Evolutionary conservation across 2,113 vertebrate species (phyloP).

Genomic region (Osmerus mordax): DNA sequence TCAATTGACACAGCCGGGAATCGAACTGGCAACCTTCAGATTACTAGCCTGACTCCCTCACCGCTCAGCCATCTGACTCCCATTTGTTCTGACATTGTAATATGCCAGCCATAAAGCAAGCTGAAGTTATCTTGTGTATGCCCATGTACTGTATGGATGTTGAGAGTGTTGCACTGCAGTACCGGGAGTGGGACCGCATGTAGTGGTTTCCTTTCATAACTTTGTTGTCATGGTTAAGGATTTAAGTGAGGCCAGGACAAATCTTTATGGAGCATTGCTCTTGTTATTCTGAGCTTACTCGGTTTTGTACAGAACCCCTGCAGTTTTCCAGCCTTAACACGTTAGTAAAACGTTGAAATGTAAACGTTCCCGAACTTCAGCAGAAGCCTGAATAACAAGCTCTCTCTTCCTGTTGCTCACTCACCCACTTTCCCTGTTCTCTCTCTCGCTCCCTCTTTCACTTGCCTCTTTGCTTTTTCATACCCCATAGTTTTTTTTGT

Average conservation of each 20-base stretch:
- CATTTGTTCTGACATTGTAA: too few relatives aligned
- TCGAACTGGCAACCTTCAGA: too few relatives aligned
- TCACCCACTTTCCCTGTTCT: neutral
- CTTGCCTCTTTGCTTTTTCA: constrained; percentile 20
- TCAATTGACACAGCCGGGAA: too few relatives aligned
- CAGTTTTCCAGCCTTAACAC: neutral
- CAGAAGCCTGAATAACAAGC: neutral
- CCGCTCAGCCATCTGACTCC: too few relatives aligned
- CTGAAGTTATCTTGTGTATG: neutral
- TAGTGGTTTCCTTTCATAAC: too few relatives aligned
- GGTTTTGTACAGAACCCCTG: neutral
- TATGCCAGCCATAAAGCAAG: neutral
- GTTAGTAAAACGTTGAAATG: neutral
- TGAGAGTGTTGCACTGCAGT: neutral
- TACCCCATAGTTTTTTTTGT: constrained; percentile 24
- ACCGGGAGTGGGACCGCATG: neutral
- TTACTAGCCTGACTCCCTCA: too few relatives aligned
- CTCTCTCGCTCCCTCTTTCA: neutral
- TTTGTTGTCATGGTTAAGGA: too few relatives aligned
- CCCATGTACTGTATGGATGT: neutral
- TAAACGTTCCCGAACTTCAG: neutral
- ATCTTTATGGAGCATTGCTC: too few relatives aligned
- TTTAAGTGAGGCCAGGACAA: too few relatives aligned
- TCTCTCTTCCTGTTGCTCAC: neutral
- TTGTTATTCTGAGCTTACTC: too few relatives aligned